phyloP scores from a whole-genome alignment of 2,113 vertebrate genomes.

The Otocyon megalotis region DNA sequence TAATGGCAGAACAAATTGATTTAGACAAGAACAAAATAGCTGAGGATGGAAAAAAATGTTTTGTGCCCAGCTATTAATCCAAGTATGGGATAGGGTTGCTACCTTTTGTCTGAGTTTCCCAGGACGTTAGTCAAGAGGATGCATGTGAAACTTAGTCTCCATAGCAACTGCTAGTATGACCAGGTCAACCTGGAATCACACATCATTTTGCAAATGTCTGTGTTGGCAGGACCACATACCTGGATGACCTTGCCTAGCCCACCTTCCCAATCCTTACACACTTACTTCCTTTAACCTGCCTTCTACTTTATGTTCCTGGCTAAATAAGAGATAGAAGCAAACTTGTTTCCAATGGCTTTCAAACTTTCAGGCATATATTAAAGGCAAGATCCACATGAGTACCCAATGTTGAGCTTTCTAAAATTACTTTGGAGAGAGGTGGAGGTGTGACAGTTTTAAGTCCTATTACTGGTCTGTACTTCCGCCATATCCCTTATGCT shows the following conservation, averaged over 20 bases:
- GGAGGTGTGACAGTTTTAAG: neutral
- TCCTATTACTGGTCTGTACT: neutral
- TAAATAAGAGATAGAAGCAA: neutral
- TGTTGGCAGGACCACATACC: neutral
- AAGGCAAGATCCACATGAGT: neutral
- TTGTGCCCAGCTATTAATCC: conserved; percentile 58
- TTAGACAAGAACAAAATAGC: conserved; percentile 65
- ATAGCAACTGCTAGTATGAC: neutral
- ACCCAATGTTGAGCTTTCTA: neutral
- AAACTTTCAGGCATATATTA: neutral
- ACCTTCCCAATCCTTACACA: neutral
- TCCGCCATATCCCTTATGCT: neutral
- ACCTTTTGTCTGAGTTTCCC: conserved; percentile 70
- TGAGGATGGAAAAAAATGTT: conserved; percentile 48
- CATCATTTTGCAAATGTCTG: neutral
- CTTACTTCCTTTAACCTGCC: neutral
- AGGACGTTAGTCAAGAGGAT: conserved; percentile 19
- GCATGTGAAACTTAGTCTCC: conserved; percentile 4
- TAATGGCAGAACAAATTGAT: conserved; percentile 70
- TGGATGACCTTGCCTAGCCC: neutral
- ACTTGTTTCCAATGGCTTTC: neutral
- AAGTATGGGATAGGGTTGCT: conserved; percentile 66
- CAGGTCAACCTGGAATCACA: neutral
- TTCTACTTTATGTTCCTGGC: neutral
- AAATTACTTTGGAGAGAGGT: neutral